Base-by-base conservation (phyloP, 2,888 invertebrate genomes). In the Ectemnius lituratus region DNA sequence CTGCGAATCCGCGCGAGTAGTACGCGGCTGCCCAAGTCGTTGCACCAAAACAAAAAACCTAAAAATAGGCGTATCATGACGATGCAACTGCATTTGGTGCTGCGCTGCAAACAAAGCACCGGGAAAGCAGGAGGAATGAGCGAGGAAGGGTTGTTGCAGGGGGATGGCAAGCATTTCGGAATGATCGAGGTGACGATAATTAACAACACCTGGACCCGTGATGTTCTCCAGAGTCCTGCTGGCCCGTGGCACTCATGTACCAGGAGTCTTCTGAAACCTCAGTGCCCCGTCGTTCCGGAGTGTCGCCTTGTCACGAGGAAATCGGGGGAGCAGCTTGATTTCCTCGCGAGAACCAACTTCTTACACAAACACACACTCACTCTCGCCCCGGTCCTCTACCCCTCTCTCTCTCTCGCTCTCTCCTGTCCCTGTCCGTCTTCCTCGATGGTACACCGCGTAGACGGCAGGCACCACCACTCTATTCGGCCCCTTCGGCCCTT, bases 211-310 rank as follows among this genome's bases (percentile, higher is more conserved):
- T 90, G 90, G 90, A 90, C 87, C 87, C 84, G 81, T 88, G 88
- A 83, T 90, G 89, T 89, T 90, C 90, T 83, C 89, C 90, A 90
- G 90, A 90, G 90, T 90, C 90, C 85, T 85, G 88, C 88, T 89
- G 89, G 86, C 88, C 88, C 90, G 90, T 89, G 81, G 87, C 83
- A 89, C 84, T 90, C 90, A 90, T 90, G 90, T 90, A 90, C 89
- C 84, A 85, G 79, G 80, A 87, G 87, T 88, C 81, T 79, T 86
- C 79, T 76, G 71, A 85, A 86, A 87, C 83, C 86, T 87, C 81
- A 65, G 75, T 76, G 60, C 74, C 67, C 68, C 58, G 67, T 68
- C 37, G 75, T 72, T 37, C 59, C 5, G 52, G 16, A 11, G 37
- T 8, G 37, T 37, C 8, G 37, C 37, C 11, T 69, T 65, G 78